These are phyloP conservation scores for Dicrurus megarhynchus DNA, from an alignment of 2,113 vertebrate species.

Conservation along the genomic window DNA sequence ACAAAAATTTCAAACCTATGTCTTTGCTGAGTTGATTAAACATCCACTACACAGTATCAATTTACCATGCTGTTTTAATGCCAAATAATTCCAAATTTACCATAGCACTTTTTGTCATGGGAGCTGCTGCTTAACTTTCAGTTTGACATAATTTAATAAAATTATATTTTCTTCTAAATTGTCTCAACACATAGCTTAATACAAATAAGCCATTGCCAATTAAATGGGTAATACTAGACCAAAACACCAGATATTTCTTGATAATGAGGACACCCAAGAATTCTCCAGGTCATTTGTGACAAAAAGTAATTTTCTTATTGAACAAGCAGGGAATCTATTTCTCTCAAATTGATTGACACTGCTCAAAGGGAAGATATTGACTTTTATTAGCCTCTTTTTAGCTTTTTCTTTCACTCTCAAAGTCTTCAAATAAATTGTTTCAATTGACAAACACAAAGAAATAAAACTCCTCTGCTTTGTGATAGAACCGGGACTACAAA, in stretches of 20 bases:
- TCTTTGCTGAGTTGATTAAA: not conserved
- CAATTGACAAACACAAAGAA: not conserved
- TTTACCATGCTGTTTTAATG: not conserved
- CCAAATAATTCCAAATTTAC: not conserved
- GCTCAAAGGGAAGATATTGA: conserved; percentile 18
- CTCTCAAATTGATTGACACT: conserved; percentile 8
- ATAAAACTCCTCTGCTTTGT: not conserved
- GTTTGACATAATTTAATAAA: not conserved
- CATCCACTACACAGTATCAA: not conserved
- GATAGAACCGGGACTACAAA: not conserved
- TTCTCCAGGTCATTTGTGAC: conserved; percentile 16
- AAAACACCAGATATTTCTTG: not conserved
- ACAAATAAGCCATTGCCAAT: not conserved
- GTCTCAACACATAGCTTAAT: not conserved
- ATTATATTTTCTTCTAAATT: not conserved
- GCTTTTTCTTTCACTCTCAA: not conserved
- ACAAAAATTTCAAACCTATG: not conserved
- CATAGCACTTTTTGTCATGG: not conserved
- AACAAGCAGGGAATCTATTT: conserved; percentile 13
- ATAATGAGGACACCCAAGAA: conserved; percentile 11
- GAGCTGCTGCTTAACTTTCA: not conserved
- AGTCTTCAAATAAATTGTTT: conserved; percentile 24
- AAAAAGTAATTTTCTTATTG: not conserved
- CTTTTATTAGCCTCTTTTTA: conserved; percentile 42
- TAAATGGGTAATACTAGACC: not conserved